phyloP scores from a whole-genome alignment of 2,113 vertebrate species.

The Antechinus stuartii region DNA sequence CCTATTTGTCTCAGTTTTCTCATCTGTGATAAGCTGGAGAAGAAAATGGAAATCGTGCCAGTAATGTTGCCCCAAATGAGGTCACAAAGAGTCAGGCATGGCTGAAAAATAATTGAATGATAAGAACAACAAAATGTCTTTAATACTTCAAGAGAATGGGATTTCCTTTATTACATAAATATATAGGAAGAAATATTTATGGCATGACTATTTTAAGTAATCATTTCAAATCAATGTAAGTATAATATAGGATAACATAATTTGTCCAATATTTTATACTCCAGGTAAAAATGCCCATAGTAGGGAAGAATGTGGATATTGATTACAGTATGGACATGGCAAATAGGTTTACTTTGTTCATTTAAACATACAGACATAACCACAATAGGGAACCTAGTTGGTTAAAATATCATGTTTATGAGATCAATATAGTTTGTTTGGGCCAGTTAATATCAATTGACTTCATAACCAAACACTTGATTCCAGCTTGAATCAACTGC shows the following conservation, averaged over 20 bases:
- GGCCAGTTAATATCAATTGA: background rate
- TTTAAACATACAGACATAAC: background rate
- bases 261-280: constrained; percentile 51
- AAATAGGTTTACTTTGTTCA: background rate
- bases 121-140: constrained; percentile 10
- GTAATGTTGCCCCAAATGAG: background rate
- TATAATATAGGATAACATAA: constrained; percentile 9
- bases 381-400: background rate
- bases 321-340: background rate
- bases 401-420: background rate
- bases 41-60: background rate
- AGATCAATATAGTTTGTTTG: background rate
- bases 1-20: background rate
- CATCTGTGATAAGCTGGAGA: background rate
- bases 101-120: no score
- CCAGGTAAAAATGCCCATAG: constrained; percentile 40
- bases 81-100: no score
- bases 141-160: constrained; percentile 53
- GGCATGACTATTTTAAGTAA: constrained; percentile 32
- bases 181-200: constrained; percentile 51
- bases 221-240: constrained; percentile 56
- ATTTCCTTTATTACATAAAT: constrained; percentile 62
- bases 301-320: background rate
- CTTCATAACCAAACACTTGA: background rate
- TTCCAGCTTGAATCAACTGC: background rate